A percentile compares a stretch with the other conserved stretches of the same genome.
Conservation (phyloP, 2,797 vertebrate genomes). For the Notoglanidium macrostoma region DNA sequence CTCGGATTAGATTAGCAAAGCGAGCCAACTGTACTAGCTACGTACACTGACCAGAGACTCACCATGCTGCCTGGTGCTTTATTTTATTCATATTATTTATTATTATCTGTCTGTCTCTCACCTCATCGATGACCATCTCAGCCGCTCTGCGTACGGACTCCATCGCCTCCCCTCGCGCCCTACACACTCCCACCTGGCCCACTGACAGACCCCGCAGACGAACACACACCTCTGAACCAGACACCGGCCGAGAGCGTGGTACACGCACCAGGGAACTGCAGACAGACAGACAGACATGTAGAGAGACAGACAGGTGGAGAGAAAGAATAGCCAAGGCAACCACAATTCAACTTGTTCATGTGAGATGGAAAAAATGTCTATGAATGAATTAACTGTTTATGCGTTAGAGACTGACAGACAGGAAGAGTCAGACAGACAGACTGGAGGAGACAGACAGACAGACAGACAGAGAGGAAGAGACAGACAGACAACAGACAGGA, state of each 20-base stretch:
- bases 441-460: no score
- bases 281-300: not conserved
- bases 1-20: no score
- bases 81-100: not conserved
- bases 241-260: conserved; percentile 73
- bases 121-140: conserved; percentile 81
- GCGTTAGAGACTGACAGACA: not conserved
- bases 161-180: conserved; percentile 77
- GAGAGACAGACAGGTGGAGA: conserved; percentile 14
- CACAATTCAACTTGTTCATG: not conserved
- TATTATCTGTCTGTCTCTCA: conserved; percentile 50
- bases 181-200: conserved; percentile 77
- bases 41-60: no score
- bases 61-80: no score
- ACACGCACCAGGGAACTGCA: conserved; percentile 77
- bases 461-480: no score
- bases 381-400: not conserved
- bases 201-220: conserved; percentile 76
- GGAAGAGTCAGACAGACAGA: not conserved
- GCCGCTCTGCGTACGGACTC: conserved; percentile 72
- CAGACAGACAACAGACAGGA: no score
- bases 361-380: not conserved
- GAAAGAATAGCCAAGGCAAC: not conserved
- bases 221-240: conserved; percentile 70
- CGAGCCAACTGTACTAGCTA: no score